Evolutionary conservation across 2,797 vertebrate species (phyloP), one percentile per base, ranked within the genome.

Genomic region (Hipposideros larvatus): DNA sequence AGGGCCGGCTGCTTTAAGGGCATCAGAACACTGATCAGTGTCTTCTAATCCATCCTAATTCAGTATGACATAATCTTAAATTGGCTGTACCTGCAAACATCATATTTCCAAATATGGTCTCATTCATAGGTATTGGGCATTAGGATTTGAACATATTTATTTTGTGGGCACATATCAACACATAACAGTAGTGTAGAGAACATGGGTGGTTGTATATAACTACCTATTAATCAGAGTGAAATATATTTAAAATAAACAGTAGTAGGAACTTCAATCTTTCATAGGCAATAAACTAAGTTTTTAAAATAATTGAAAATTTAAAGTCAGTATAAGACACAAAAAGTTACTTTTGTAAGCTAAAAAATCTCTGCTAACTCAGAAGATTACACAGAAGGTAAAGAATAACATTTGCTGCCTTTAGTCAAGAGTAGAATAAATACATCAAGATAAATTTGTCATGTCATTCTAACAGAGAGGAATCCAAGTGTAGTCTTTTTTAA

Each of bases 241-340:
- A 34, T 66, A 59, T 34, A 48, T 88, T 89, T 71, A 43, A 63
- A 55, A 90, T 73, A 46, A 88, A 92, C 1, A 31, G 4, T 55
- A 46, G 48, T 6, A 43, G 43, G 4, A 4, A 43, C 43, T 43
- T 43, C 9, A 43, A 43, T 43, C 43, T 43, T 43, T 43, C 43
- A 80, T 65, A 65, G 74, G 18, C 22, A 88, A 83, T 61, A 57
- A 61, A 53, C 11, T 53, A n/a, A 65, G 53, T 66, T 79, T 79
- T 87, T 51, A 31, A 66, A 70, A 21, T 46, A 79, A 57, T 11
- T 4, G 10, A 37, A 19, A 21, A 41, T 37, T 48, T 59, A 66
- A 92, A 86, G 16, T 83, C 6, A 68, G 22, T 2, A 26, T 48
- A 74, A 82, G 9, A 14, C 21, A 59, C 48, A 82, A 75, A 84